Percentiles rank a stretch among this genome's conserved stretches.
Evolutionary conservation across 2,113 vertebrate genomes (phyloP).

Genomic region (Panurus biarmicus): DNA sequence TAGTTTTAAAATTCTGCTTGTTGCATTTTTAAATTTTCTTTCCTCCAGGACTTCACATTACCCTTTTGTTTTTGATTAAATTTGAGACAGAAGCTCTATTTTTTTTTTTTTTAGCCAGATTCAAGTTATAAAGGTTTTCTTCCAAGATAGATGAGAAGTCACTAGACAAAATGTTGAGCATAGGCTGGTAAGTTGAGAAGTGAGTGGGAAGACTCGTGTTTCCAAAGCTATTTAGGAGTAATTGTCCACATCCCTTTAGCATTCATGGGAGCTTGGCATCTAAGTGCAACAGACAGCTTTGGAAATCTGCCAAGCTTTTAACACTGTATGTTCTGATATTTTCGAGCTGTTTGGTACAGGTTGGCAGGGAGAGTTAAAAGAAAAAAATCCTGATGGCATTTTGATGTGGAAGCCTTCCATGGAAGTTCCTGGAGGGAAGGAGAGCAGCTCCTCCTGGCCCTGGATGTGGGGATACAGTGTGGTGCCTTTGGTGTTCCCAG

Average conservation of each 20-base stretch:
- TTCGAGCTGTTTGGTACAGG: neutral
- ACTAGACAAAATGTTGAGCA: neutral
- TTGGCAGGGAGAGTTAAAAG: neutral
- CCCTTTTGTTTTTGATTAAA: neutral
- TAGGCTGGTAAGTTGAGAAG: neutral
- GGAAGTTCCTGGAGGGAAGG: neutral
- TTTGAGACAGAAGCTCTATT: neutral
- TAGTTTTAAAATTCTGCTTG: neutral
- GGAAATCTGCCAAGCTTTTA: constrained; percentile 26
- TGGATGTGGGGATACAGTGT: neutral
- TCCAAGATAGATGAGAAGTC: neutral
- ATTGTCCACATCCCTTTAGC: neutral
- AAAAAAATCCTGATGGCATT: neutral
- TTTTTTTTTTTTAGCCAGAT: neutral
- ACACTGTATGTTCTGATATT: neutral
- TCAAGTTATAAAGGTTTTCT: neutral
- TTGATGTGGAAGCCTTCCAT: neutral
- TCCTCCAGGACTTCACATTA: neutral
- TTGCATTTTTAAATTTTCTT: neutral
- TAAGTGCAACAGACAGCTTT: neutral
- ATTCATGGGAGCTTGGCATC: neutral
- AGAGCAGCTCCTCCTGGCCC: neutral
- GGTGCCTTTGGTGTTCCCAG: neutral
- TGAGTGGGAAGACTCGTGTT: neutral
- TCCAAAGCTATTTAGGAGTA: neutral